phyloP scores from a whole-genome alignment of 2,888 invertebrate genomes.

The Cyaniris semiargus region DNA sequence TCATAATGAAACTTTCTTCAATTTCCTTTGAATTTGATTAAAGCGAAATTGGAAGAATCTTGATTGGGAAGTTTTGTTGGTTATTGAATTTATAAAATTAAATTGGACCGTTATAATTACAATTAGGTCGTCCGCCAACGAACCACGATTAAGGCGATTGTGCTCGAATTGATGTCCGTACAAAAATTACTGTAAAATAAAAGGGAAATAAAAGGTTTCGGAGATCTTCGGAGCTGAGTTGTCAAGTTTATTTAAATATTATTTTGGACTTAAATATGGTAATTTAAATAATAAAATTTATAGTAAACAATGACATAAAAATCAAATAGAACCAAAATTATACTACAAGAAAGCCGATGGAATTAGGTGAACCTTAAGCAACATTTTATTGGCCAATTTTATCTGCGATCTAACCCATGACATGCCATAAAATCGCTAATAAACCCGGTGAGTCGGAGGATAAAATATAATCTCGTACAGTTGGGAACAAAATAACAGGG shows the following conservation, averaged over 20 bases:
- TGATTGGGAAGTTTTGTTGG: constrained; percentile 41
- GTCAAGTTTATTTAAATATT: background rate
- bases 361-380: background rate
- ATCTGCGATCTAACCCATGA: constrained; percentile 9
- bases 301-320: background rate
- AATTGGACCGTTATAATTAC: constrained; percentile 27
- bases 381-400: background rate
- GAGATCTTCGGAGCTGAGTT: background rate
- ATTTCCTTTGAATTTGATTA: constrained; percentile 63
- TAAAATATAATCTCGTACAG: constrained; percentile 63
- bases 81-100: constrained; percentile 32
- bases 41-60: constrained; percentile 54
- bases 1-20: constrained; percentile 65
- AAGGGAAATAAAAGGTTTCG: background rate
- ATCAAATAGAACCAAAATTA: background rate
- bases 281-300: background rate
- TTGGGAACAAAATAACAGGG: constrained; percentile 62
- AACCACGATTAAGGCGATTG: constrained; percentile 16
- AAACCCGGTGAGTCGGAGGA: constrained; percentile 57
- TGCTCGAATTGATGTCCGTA: background rate
- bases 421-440: constrained; percentile 46
- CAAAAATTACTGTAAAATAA: background rate
- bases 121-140: constrained; percentile 23
- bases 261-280: too few relatives aligned
- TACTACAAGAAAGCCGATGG: background rate